These are phyloP conservation scores for Microcebus murinus DNA, from an alignment of 2,113 vertebrate genomes.

Conservation along the genomic window DNA sequence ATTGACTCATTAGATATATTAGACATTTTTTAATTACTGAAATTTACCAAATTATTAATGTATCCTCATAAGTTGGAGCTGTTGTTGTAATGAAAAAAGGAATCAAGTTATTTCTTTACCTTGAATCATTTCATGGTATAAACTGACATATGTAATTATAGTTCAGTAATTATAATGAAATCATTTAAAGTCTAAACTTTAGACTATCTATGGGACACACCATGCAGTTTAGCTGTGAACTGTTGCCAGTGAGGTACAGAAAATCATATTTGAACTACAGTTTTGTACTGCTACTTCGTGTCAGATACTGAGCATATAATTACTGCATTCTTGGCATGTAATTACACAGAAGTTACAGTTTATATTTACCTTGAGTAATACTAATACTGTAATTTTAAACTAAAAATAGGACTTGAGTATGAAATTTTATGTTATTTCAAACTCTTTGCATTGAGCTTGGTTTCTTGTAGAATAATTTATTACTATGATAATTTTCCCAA, in stretches of 20 bases:
- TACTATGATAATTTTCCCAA: conserved; percentile 62
- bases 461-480: conserved; percentile 54
- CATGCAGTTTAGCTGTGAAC: not conserved
- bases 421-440: conserved; percentile 60
- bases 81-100: not conserved
- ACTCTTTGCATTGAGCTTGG: not conserved
- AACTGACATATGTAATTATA: not conserved
- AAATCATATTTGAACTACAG: not conserved
- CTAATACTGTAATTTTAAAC: conserved; percentile 65
- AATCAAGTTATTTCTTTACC: not conserved
- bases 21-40: not conserved
- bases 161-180: not conserved
- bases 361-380: conserved; percentile 52
- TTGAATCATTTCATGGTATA: not conserved
- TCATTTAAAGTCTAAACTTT: not conserved
- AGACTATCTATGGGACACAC: not conserved
- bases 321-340: conserved; percentile 39
- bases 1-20: not conserved
- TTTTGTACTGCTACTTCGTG: conserved; percentile 53
- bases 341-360: conserved; percentile 45
- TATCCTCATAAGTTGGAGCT: not conserved
- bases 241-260: not conserved
- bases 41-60: not conserved
- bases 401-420: conserved; percentile 41
- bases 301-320: conserved; percentile 55